Conservation (phyloP, 37 sponge, comb jelly and placozoan genomes). For the Aplysina aerophoba region DNA sequence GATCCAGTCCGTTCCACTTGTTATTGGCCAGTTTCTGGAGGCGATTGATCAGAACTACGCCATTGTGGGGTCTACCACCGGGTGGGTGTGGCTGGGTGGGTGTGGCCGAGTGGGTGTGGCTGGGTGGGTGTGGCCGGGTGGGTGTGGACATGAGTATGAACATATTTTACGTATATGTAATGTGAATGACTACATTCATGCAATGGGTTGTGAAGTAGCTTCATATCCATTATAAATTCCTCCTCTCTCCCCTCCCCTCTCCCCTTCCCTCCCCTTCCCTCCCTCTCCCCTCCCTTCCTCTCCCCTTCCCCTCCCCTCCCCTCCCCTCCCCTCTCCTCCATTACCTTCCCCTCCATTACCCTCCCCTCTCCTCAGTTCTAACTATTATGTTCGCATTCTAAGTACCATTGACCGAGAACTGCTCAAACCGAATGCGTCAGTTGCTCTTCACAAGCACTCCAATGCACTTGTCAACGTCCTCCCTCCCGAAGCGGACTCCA, state of each 20-base stretch:
- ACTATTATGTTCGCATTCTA: constrained; percentile 95
- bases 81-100: constrained; percentile 1
- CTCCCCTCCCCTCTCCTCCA: neutral
- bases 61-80: constrained; percentile 92
- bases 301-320: neutral
- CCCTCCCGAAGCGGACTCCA: constrained; percentile 97
- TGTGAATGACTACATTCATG: no score
- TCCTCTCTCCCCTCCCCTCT: no score
- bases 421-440: constrained; percentile 93
- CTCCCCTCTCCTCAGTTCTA: constrained; percentile 40
- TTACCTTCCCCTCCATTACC: neutral
- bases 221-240: no score
- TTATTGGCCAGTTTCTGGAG: constrained; percentile 99
- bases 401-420: constrained; percentile 97
- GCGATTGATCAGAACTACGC: constrained; percentile 97
- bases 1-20: constrained; percentile 98
- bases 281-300: neutral
- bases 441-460: constrained; percentile 98
- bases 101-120: neutral
- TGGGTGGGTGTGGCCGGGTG: neutral
- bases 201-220: no score
- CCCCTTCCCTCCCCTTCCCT: no score
- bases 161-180: neutral
- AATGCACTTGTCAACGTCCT: constrained; percentile 97
- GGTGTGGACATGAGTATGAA: neutral